These are phyloP conservation scores for Nesogale talazaci DNA, from an alignment of 2,113 vertebrate species.

Conservation along the genomic window DNA sequence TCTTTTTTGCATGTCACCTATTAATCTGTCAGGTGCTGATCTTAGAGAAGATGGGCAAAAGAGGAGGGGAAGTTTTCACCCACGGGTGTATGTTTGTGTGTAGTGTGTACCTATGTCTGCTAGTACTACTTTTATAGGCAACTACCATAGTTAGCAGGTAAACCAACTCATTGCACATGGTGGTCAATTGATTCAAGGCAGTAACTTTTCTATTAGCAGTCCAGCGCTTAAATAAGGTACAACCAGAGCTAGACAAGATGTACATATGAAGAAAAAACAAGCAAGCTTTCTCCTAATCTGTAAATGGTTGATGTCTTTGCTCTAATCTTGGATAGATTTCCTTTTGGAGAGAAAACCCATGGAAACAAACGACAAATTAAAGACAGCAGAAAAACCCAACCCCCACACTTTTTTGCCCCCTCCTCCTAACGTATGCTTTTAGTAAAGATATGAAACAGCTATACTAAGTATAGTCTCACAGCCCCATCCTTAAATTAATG, in stretches of 20 bases:
- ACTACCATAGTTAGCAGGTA: background rate
- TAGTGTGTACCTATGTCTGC: background rate
- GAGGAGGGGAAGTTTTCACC: background rate
- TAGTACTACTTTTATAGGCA: background rate
- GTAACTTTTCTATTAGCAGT: too few species aligned
- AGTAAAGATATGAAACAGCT: background rate
- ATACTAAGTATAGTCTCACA: background rate
- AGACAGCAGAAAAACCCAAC: background rate
- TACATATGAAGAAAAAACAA: too few species aligned
- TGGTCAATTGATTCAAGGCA: too few species aligned
- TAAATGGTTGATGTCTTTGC: background rate
- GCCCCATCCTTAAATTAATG: background rate
- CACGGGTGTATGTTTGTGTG: background rate
- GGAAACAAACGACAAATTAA: background rate
- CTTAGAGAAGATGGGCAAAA: background rate
- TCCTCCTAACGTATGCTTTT: background rate
- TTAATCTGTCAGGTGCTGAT: background rate
- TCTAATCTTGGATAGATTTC: background rate
- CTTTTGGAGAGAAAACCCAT: background rate
- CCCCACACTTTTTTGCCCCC: background rate
- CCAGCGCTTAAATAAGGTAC: too few species aligned
- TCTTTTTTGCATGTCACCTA: background rate
- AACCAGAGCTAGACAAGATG: too few species aligned
- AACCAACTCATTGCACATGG: background rate
- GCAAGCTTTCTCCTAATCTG: background rate